Conservation (phyloP, 2,888 invertebrate species). For the Eilema sororculum region DNA sequence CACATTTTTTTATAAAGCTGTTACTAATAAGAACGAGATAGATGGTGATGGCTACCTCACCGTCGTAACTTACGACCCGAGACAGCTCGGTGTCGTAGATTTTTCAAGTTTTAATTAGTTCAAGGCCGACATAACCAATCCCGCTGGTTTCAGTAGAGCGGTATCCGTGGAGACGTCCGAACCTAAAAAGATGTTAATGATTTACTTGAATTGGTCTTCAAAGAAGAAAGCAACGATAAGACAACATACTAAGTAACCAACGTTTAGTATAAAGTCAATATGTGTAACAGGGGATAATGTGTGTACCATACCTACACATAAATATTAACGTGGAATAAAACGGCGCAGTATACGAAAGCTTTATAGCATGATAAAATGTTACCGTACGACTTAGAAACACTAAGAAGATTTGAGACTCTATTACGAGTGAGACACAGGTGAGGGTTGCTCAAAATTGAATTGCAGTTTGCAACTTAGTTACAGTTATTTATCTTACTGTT, state of each 20-base stretch:
- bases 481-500: not conserved
- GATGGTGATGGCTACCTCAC: too few relatives aligned
- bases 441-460: not conserved
- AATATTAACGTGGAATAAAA: conserved; percentile 6
- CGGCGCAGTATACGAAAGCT: not conserved
- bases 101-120: too few relatives aligned
- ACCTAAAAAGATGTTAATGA: too few relatives aligned
- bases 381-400: conserved; percentile 9
- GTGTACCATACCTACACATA: not conserved
- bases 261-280: not conserved
- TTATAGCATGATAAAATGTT: conserved; percentile 6
- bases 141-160: too few relatives aligned
- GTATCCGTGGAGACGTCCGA: too few relatives aligned
- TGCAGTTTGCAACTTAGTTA: not conserved
- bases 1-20: too few relatives aligned
- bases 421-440: conserved; percentile 7
- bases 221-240: too few relatives aligned
- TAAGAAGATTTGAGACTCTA: conserved; percentile 2
- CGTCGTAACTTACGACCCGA: too few relatives aligned
- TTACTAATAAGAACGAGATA: too few relatives aligned
- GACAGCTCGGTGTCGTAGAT: too few relatives aligned
- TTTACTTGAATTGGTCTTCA: too few relatives aligned
- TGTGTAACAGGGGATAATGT: not conserved
- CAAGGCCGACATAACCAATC: too few relatives aligned
- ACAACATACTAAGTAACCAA: not conserved